Base-by-base conservation (phyloP, 2,113 vertebrate species). In the Pelusios castaneus region DNA sequence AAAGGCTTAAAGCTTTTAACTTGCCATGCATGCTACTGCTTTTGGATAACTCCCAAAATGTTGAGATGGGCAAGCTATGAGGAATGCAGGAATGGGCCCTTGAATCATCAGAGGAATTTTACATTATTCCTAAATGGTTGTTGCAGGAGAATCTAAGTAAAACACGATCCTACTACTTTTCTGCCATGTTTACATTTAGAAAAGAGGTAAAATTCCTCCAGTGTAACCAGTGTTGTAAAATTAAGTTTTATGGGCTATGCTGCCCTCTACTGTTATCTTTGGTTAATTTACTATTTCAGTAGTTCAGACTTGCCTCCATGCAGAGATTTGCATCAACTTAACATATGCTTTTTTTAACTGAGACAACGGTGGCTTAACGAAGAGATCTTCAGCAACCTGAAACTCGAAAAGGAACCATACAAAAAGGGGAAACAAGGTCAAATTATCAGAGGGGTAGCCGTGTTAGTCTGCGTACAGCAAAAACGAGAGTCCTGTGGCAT, bases 251-350 rank as follows among this genome's bases (percentile, higher is more conserved):
- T 82, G 94, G 94, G 75, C 3, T 96, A 60, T 96, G 88, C 95
- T 97, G 97, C 97, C 97, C 97, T 96, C 97, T 97, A 94, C 94
- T 95, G 96, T 91, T 95, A 80, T 29, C 0, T 17, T 6, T 41
- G 31, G 2, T 1, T 10, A 12, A 12, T 41, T n/a, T 12, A 6
- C 8, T 77, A 51, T 19, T 58, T 38, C 1, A 2, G 0, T 2
- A 14, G 9, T 21, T 51, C 51, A 58, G 4, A 4, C 38, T 41
- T 75, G 2, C 11, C 38, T 43, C 22, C 24, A 25, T 75, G 67
- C n/a, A n/a, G 17, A 73, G 17, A 73, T 10, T 41, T 73, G 38
- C n/a, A 73, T 22, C 38, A 41, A 41, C 22, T 75, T 12, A 43
- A 43, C 38, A 41, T 43, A 2, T 43, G 10, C 38, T 27, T 76